Evolutionary conservation across 2,113 vertebrate genomes (phyloP).

Genomic region (Aptenodytes patagonicus): DNA sequence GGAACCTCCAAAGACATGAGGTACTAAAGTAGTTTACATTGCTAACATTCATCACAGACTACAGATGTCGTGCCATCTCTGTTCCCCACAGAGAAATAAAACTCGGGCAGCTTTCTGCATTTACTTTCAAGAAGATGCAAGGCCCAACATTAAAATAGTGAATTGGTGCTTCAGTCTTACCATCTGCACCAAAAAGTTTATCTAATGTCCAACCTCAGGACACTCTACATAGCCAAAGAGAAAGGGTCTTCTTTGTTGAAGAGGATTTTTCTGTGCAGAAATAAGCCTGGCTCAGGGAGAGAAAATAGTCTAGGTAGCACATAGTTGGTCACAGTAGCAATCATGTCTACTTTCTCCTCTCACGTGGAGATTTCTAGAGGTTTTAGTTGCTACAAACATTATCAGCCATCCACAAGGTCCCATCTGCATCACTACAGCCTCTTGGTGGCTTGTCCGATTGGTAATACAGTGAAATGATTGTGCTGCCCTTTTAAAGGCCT

Average conservation of each 20-base stretch:
- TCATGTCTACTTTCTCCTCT: neutral
- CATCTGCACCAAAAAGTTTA: neutral
- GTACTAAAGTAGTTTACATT: neutral
- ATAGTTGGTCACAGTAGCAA: neutral
- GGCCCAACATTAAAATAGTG: neutral
- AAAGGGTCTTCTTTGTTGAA: neutral
- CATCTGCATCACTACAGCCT: neutral
- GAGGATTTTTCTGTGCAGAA: neutral
- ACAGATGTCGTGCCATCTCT: neutral
- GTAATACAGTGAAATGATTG: neutral
- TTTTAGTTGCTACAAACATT: neutral
- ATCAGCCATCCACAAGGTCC: neutral
- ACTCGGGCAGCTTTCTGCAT: neutral
- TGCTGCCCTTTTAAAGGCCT: neutral
- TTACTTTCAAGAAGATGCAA: neutral
- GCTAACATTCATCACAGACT: neutral
- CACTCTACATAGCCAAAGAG: neutral
- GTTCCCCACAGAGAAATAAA: neutral
- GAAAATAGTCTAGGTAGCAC: neutral
- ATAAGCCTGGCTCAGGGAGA: neutral
- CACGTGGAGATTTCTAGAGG: neutral
- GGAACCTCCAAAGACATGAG: neutral
- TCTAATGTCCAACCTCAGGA: neutral
- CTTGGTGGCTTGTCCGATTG: rapidly evolving
- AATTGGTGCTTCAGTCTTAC: neutral